Base-by-base conservation (phyloP, 2,888 invertebrate species). In the Drosophila demipolita region DNA sequence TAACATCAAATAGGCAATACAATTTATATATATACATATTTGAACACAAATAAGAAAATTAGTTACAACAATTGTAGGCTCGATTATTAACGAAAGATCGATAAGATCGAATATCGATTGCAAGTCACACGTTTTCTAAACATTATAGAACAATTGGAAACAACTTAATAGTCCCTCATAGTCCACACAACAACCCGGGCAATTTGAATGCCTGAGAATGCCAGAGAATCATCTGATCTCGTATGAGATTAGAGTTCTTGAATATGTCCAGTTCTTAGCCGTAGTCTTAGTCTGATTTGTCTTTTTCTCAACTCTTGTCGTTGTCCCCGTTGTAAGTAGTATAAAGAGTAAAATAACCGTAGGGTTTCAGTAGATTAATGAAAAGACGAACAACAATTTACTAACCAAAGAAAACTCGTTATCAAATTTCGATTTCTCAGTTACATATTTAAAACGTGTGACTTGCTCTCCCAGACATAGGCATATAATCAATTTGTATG, bases 361-460 rank as follows among this genome's bases (percentile, higher is more conserved):
- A 89, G 85, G 85, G 85, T 85, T 85, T 85, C 85, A 85, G 88
- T 89, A 85, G 88, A 75, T 55, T 55, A 38, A 87, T 69, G 77
- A 77, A 68, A 73, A 66, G 57, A 68, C 33, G 54, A 79, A 70
- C 68, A 73, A 66, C 70, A 64, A 79, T 54, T 52, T 58, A 53
- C 55, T 23, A 38, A 9, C 29, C 29, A 12, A 15, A 48, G 75
- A 75, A 65, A 35, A 58, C 66, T 66, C 33, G 45, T 40, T 38
- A 50, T 40, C 35, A 35, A 23, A 42, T 20, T 11, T 26, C 17
- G 23, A 59, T 35, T 23, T 20, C 8, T 32, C 40, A 40, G 15
- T 57, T 57, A 8, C 33, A 66, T 54, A 38, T 26, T 38, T 48
- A 32, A 57, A 73, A 66, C 78, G 79, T 79, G 79, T 81, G 79